phyloP scores from a whole-genome alignment of 2,797 vertebrate genomes.

The Falco cherrug region DNA sequence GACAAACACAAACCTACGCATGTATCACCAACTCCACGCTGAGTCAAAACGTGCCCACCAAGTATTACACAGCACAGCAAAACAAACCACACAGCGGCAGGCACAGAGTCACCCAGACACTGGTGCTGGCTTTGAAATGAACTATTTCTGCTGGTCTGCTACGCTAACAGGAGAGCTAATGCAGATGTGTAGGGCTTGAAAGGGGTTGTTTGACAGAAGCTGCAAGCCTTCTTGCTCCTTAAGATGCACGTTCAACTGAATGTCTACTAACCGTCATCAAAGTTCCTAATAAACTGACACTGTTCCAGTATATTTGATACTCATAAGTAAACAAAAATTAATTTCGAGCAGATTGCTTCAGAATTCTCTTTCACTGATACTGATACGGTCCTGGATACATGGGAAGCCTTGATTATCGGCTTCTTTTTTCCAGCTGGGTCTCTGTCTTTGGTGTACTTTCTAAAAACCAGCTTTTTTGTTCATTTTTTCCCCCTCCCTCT shows the following conservation, averaged over 20 bases:
- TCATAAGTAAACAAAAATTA: not conserved
- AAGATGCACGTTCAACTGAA: not conserved
- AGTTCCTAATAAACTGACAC: not conserved
- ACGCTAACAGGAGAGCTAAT: not conserved
- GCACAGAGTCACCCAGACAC: rapidly evolving
- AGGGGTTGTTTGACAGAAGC: not conserved
- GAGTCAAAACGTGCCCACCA: not conserved
- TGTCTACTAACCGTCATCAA: not conserved
- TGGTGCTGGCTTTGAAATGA: not conserved
- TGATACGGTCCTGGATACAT: not conserved
- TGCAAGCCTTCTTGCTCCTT: not conserved
- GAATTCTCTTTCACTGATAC: not conserved
- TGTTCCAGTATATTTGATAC: not conserved
- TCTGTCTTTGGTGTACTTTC: not conserved
- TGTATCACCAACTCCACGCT: not conserved
- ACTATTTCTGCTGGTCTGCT: not conserved
- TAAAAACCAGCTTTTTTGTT: not conserved
- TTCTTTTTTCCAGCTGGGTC: not conserved
- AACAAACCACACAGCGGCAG: not conserved
- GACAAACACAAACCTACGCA: not conserved
- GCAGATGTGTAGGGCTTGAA: not conserved
- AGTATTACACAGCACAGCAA: not conserved
- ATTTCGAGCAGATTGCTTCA: not conserved
- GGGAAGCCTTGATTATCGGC: not conserved
- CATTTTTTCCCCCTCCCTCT: not conserved